These are phyloP conservation scores for Dryocosmus kuriphilus DNA, from an alignment of 2,888 invertebrate genomes.

Conservation along the genomic window DNA sequence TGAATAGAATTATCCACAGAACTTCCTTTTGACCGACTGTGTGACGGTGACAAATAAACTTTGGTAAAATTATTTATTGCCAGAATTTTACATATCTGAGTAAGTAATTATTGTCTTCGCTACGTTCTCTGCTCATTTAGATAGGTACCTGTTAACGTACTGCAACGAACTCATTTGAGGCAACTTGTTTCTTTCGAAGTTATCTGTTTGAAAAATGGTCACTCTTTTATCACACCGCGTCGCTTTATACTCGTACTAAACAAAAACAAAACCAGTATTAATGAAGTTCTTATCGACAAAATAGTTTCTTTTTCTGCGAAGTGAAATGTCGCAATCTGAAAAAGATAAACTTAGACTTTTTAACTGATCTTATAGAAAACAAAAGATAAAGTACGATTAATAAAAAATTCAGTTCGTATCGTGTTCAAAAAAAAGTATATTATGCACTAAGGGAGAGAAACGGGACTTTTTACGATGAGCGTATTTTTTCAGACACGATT, in stretches of 20 bases:
- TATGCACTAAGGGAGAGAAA: too few relatives aligned
- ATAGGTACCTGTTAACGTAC: slow-evolving; percentile 62
- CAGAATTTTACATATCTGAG: slow-evolving; percentile 57
- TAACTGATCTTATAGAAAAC: neutral
- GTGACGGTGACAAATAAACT: neutral
- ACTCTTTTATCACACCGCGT: slow-evolving; percentile 45
- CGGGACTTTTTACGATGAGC: too few relatives aligned
- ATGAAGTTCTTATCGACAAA: slow-evolving; percentile 19
- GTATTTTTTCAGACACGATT: too few relatives aligned
- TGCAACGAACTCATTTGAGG: slow-evolving; percentile 41
- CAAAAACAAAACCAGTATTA: slow-evolving; percentile 26
- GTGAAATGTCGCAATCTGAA: neutral
- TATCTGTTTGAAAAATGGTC: slow-evolving; percentile 66
- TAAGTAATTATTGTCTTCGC: slow-evolving; percentile 67
- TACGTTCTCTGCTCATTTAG: slow-evolving; percentile 59
- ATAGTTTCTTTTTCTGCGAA: slow-evolving; percentile 12
- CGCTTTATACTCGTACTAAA: slow-evolving; percentile 43
- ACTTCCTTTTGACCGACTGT: too few relatives aligned
- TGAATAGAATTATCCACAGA: too few relatives aligned
- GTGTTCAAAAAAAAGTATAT: too few relatives aligned
- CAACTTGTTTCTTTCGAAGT: slow-evolving; percentile 44
- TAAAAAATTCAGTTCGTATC: too few relatives aligned
- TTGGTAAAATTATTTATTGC: neutral
- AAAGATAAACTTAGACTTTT: neutral
- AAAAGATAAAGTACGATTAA: neutral